Percentiles rank a stretch among this genome's conserved stretches.
These are phyloP conservation scores for Neotragus pygmaeus DNA, from an alignment of 2,113 vertebrate genomes.

Conservation along the genomic window DNA sequence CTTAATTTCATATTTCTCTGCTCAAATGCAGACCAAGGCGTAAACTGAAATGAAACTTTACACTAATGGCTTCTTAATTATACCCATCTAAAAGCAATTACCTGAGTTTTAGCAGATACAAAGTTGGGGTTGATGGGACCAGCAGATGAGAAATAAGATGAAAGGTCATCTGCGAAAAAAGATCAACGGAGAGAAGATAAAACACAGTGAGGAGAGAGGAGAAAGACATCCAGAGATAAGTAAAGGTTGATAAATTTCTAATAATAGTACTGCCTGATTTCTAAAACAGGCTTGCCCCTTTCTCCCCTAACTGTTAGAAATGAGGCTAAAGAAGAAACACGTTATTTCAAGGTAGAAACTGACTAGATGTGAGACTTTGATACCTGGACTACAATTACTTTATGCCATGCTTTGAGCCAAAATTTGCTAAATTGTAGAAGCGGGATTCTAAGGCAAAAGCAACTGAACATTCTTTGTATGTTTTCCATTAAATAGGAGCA, in stretches of 20 bases:
- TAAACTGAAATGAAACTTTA: conserved; percentile 84
- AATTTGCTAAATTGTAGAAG: background rate
- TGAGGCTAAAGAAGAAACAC: conserved; percentile 26
- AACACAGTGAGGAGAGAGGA: background rate
- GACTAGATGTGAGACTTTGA: background rate
- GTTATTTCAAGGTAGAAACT: conserved; percentile 40
- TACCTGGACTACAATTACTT: background rate
- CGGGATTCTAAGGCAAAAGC: background rate
- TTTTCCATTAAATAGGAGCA: background rate
- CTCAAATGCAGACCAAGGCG: conserved; percentile 85
- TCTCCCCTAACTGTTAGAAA: conserved; percentile 14
- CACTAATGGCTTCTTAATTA: conserved; percentile 88
- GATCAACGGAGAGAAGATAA: conserved; percentile 33
- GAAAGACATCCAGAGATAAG: background rate
- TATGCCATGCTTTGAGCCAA: background rate
- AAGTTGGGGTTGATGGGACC: conserved; percentile 79
- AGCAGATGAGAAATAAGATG: conserved; percentile 70
- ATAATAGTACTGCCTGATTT: background rate
- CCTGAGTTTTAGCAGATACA: conserved; percentile 83
- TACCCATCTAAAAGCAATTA: conserved; percentile 87
- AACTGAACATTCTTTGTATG: background rate
- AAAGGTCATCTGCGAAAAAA: conserved; percentile 67
- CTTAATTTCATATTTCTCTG: conserved; percentile 87
- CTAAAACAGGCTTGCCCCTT: conserved; percentile 28
- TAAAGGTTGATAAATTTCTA: conserved; percentile 18